Base-by-base conservation (phyloP, 1,140 invertebrate species). In the Aphelenchoides avenae region DNA sequence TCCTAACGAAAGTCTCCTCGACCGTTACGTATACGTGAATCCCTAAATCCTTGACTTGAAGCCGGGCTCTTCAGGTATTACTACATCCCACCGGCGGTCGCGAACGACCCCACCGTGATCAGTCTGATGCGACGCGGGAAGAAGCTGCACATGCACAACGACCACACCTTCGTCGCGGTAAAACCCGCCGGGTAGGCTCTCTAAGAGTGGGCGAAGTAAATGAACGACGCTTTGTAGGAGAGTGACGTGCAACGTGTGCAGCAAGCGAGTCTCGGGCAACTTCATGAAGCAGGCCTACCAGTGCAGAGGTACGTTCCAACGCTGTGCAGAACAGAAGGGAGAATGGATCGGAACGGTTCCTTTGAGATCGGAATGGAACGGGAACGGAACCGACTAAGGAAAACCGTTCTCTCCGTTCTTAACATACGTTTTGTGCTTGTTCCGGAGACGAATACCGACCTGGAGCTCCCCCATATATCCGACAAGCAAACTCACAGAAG, bases 151-250 rank as follows among this genome's bases (percentile, higher is more conserved):
- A 88, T 94, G 73, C 57, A 65, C 58, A 92, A 91, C 76, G 89
- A 92, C 78, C 90, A 94, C 76, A 91, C 89, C 37, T 94, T 93
- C 78, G 87, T 92, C 58, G 90, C 90, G 68, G 91, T 89, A 81
- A 89, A 92, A 82, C 84, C 93, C 73, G 83, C 87, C 75, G 88
- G 89, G 89, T 92, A 82, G 84, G 82, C 80, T 44, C 22, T 41
- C 22, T 9, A 26, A 42, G 29, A 37, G 6, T 2, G 26, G 31
- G 6, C 6, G 36, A 20, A 34, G 27, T 34, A 52, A 66, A 27
- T 59, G 36, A 44, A 43, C 9, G 3, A 34, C 34, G 39, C 47
- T 51, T 80, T 82, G 52, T 72, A 89, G 87, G 52, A 85, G 86
- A 39, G 86, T 84, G 0, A 81, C 84, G 1, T 91, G 89, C 78